Evolutionary conservation across 2,113 vertebrate genomes (phyloP), one percentile per base, ranked within the genome.

Genomic region (Spermophilus dauricus): DNA sequence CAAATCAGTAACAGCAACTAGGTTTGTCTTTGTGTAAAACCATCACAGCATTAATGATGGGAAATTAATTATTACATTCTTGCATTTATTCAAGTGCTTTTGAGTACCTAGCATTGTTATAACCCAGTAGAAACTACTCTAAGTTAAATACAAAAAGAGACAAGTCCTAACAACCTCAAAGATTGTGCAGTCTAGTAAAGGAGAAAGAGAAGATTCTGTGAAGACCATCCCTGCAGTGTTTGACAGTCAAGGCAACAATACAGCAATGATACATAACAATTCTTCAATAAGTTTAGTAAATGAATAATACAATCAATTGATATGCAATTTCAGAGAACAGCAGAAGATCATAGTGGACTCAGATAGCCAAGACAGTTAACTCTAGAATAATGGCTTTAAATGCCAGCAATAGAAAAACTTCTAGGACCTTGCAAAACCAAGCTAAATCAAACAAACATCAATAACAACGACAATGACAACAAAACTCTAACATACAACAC

Each of bases 61-160:
- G 63, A 96, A 94, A 97, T 95, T 85, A 95, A 70, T 42, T 81
- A 87, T 96, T 96, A 42, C n/a, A 89, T 81, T 37, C 24, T 45
- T 81, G 12, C n/a, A 88, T 86, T 83, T 73, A 73, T 81, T 85
- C 48, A 92, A 94, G 51, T 85, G 65, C 12, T 87, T 95, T 48
- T 86, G 8, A 81, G 5, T 76, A 70, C 22, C 42, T 80, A 8
- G 4, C 56, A 72, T 28, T 77, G 24, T 26, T 70, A 13, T 0
- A 53, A 53, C 22, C 65, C 24, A 76, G 42, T 70, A 42, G 39
- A 94, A 76, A 39, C 17, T 83, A 72, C 51, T 53, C 2, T 8
- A 72, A 96, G 20, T 45, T 96, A 91, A 92, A 85, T 28, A 70
- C 80, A 87, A 24, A 72, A 24, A 72, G 76, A 72, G 30, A 28